phyloP scores from a whole-genome alignment of 2,888 invertebrate genomes.

The Calliphora vomitoria region DNA sequence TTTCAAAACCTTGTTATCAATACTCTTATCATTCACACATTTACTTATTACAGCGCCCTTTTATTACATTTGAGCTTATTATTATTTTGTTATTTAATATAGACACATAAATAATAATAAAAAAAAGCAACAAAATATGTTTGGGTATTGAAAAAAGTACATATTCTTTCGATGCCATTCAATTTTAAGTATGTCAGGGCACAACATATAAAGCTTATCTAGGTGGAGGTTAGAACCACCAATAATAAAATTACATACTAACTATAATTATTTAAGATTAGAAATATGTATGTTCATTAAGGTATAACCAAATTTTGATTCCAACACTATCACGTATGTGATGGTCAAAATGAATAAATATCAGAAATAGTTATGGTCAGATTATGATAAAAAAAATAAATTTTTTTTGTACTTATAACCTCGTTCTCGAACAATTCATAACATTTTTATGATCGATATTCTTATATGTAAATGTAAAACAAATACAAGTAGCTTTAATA shows the following conservation, averaged over 20 bases:
- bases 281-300: not conserved
- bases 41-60: constrained; percentile 6
- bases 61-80: constrained; percentile 50
- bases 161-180: not conserved
- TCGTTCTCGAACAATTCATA: no score
- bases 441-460: no score
- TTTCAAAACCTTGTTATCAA: constrained; percentile 27
- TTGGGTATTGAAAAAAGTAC: not conserved
- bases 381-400: no score
- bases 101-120: constrained; percentile 1
- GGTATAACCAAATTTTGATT: not conserved
- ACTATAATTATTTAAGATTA: not conserved
- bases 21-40: constrained; percentile 3
- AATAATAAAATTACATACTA: not conserved
- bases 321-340: no score
- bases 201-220: constrained; percentile 57
- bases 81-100: constrained; percentile 45
- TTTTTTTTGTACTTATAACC: no score
- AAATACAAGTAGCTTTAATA: not conserved
- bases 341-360: no score
- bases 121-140: constrained; percentile 28
- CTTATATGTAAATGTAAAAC: no score
- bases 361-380: not conserved
- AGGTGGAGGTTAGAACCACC: constrained; percentile 42
- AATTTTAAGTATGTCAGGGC: constrained; percentile 62